A percentile compares a stretch with the other conserved stretches of the same genome.
Evolutionary conservation across 2,888 invertebrate genomes (phyloP).

Genomic region (Plemyria rubiginata): DNA sequence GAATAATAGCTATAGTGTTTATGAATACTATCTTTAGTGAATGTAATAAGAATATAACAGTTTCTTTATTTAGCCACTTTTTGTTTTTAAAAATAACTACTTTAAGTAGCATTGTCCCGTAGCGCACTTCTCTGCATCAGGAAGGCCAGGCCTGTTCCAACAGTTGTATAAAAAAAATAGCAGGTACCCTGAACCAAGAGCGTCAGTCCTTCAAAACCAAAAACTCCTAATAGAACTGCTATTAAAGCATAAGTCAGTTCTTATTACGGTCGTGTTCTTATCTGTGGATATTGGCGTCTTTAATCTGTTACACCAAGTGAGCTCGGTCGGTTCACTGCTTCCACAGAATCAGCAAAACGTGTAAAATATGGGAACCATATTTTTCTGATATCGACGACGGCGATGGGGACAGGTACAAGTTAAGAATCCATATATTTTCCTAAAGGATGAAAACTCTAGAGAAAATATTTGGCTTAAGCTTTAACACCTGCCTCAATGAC

Average conservation of each 20-base stretch:
- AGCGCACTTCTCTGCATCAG: no score
- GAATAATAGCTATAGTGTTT: no score
- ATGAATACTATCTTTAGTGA: no score
- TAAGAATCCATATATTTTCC: conserved; percentile 31
- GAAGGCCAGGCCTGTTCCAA: no score
- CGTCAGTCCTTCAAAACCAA: conserved; percentile 28
- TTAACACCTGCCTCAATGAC: conserved; percentile 30
- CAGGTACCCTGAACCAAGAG: conserved; percentile 1
- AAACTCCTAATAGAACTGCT: conserved; percentile 38
- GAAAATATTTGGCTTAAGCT: conserved; percentile 25
- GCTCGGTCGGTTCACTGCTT: conserved; percentile 49
- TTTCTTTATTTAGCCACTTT: no score
- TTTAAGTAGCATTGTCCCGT: no score
- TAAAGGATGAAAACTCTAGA: conserved; percentile 25
- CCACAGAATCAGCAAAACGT: conserved; percentile 45
- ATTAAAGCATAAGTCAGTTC: conserved; percentile 41
- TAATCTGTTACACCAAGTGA: conserved; percentile 53
- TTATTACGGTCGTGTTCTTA: conserved; percentile 50
- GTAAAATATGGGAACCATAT: conserved; percentile 46
- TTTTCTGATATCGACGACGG: conserved; percentile 33
- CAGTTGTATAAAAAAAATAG: no score
- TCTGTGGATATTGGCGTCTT: conserved; percentile 47
- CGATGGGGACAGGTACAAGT: conserved; percentile 26
- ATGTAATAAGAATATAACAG: no score
- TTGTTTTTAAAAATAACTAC: no score